These are phyloP conservation scores for Drosophila monieri DNA, from an alignment of 2,888 invertebrate genomes.

Conservation along the genomic window DNA sequence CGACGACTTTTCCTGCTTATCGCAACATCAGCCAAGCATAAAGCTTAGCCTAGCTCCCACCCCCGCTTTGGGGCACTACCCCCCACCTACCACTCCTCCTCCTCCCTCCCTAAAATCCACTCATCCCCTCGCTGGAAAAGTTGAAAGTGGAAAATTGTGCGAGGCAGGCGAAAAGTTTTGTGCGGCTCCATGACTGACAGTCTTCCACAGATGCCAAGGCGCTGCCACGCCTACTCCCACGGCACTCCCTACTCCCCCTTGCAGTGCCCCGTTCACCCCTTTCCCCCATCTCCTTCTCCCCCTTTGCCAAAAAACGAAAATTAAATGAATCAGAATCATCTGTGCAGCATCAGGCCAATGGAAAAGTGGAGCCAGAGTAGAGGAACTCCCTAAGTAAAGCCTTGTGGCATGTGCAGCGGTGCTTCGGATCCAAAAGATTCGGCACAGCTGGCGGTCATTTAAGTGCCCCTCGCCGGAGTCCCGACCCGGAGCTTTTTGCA, in stretches of 20 bases:
- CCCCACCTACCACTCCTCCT: conserved; percentile 19
- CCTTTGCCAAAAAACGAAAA: conserved; percentile 61
- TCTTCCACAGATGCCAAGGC: conserved; percentile 29
- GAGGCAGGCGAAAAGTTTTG: conserved; percentile 71
- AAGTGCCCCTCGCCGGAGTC: conserved; percentile 12
- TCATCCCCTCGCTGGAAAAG: conserved; percentile 42
- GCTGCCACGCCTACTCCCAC: conserved; percentile 16
- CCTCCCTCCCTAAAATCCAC: conserved; percentile 16
- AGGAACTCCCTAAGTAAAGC: not conserved
- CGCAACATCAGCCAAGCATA: conserved; percentile 78
- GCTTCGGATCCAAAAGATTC: conserved; percentile 22
- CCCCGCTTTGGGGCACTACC: conserved; percentile 20
- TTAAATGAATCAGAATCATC: conserved; percentile 73
- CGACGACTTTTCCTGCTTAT: conserved; percentile 68
- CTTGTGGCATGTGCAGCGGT: conserved; percentile 36
- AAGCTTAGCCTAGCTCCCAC: conserved; percentile 56
- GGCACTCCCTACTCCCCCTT: not conserved
- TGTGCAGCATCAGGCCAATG: conserved; percentile 55
- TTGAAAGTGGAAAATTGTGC: conserved; percentile 77
- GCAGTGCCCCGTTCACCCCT: conserved; percentile 35
- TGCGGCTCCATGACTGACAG: conserved; percentile 45
- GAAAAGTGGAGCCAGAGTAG: not conserved
- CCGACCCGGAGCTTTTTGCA: conserved; percentile 30
- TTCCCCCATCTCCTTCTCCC: no score
- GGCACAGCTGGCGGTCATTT: conserved; percentile 71